These are phyloP conservation scores for Malthinus flaveolus DNA, from an alignment of 2,888 invertebrate genomes.

Conservation along the genomic window DNA sequence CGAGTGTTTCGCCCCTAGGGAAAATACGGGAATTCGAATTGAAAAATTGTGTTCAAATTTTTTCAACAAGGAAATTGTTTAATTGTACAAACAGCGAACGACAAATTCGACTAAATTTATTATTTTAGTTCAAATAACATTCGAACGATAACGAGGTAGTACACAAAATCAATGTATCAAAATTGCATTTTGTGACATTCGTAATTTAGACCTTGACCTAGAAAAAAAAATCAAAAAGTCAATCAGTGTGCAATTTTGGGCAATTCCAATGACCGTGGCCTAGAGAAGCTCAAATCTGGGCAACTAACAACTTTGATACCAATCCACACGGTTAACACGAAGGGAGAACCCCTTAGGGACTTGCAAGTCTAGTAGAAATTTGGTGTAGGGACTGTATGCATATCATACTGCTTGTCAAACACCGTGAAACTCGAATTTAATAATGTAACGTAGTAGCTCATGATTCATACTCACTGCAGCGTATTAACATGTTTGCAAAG, in stretches of 20 bases:
- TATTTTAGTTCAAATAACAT: no score
- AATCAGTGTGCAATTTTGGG: no score
- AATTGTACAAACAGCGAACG: no score
- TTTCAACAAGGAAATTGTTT: no score
- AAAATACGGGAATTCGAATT: constrained; percentile 8
- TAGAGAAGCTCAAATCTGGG: constrained; percentile 24
- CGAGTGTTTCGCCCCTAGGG: constrained; percentile 25
- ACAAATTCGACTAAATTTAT: no score
- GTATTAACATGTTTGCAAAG: constrained; percentile 45
- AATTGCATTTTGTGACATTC: no score
- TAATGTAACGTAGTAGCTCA: constrained; percentile 42
- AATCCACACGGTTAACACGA: constrained; percentile 25
- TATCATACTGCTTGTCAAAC: constrained; percentile 42
- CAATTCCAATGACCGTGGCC: constrained; percentile 15
- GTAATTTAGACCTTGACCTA: no score
- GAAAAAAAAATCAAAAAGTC: no score
- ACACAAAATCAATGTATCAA: no score
- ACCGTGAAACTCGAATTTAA: constrained; percentile 45
- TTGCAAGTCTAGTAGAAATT: constrained; percentile 15
- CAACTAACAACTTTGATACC: constrained; percentile 14
- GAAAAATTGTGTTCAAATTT: constrained; percentile 1
- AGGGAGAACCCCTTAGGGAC: constrained; percentile 29
- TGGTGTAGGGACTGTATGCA: constrained; percentile 39
- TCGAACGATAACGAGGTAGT: no score
- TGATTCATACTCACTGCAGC: constrained; percentile 43